Percentiles rank a stretch among this genome's conserved stretches.
These are phyloP conservation scores for Mirza zaza DNA, from an alignment of 2,113 vertebrate species.

Conservation along the genomic window DNA sequence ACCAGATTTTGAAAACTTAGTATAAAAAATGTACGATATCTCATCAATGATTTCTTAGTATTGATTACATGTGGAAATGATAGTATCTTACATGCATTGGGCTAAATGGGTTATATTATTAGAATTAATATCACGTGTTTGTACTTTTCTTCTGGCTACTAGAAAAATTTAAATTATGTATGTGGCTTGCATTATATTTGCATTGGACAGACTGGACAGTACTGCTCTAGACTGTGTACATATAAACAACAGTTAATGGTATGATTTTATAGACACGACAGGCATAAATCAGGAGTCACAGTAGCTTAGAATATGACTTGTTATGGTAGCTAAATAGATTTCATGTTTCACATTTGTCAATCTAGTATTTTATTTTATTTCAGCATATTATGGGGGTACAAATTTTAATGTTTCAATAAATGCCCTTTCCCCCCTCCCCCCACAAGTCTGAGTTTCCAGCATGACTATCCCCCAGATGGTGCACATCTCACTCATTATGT, in stretches of 20 bases:
- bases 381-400: too few relatives aligned
- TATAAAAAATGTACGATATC: neutral
- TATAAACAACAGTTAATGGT: neutral
- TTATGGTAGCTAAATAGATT: neutral
- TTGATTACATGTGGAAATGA: neutral
- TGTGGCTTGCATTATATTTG: neutral
- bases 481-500: too few relatives aligned
- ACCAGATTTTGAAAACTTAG: neutral
- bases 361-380: too few relatives aligned
- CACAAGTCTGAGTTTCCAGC: too few relatives aligned
- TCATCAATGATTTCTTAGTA: neutral
- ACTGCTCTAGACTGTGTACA: neutral
- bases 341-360: constrained; percentile 26
- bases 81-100: neutral
- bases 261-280: neutral
- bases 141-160: neutral
- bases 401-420: too few relatives aligned
- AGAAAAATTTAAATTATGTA: neutral
- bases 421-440: too few relatives aligned
- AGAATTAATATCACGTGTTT: neutral
- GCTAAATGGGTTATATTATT: neutral
- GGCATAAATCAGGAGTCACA: neutral
- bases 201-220: neutral
- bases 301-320: neutral
- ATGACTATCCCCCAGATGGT: too few relatives aligned